phyloP scores from a whole-genome alignment of 2,113 vertebrate genomes.

The Phodopus roborovskii region DNA sequence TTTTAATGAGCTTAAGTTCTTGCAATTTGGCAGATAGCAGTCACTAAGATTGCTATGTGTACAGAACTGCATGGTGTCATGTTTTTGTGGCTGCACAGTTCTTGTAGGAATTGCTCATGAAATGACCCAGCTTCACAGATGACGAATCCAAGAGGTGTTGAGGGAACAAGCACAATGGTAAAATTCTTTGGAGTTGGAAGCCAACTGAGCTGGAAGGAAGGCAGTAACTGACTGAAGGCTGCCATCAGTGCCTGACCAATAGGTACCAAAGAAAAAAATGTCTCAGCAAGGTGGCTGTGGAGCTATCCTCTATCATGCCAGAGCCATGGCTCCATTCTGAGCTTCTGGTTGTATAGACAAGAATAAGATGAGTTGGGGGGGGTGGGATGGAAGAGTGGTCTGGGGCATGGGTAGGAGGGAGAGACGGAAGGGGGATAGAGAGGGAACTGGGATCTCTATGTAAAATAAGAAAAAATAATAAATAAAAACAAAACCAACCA shows the following conservation, averaged over 20 bases:
- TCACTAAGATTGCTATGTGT: neutral
- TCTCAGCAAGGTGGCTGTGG: conserved; percentile 65
- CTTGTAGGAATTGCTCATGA: conserved; percentile 35
- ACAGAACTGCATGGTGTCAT: neutral
- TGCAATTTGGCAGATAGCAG: conserved; percentile 50
- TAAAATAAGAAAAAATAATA: too few relatives aligned
- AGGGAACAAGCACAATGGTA: neutral
- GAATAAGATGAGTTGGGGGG: conserved; percentile 47
- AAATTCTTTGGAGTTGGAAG: conserved; percentile 76
- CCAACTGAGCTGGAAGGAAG: conserved; percentile 77
- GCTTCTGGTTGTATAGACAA: conserved; percentile 64
- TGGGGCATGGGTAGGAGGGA: too few relatives aligned
- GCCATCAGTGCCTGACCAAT: conserved; percentile 80
- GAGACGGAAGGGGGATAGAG: too few relatives aligned
- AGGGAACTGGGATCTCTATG: too few relatives aligned
- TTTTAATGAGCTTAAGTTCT: conserved; percentile 69
- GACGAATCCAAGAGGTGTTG: neutral
- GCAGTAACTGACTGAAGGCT: conserved; percentile 83
- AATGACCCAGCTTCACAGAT: neutral
- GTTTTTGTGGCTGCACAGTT: conserved; percentile 37
- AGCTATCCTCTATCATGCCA: conserved; percentile 70
- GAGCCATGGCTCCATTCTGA: conserved; percentile 80
- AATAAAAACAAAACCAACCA: too few relatives aligned
- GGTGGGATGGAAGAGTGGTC: too few relatives aligned
- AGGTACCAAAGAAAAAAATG: conserved; percentile 76